Evolutionary conservation across 2,888 invertebrate genomes (phyloP).

Genomic region (Clostera curtula): DNA sequence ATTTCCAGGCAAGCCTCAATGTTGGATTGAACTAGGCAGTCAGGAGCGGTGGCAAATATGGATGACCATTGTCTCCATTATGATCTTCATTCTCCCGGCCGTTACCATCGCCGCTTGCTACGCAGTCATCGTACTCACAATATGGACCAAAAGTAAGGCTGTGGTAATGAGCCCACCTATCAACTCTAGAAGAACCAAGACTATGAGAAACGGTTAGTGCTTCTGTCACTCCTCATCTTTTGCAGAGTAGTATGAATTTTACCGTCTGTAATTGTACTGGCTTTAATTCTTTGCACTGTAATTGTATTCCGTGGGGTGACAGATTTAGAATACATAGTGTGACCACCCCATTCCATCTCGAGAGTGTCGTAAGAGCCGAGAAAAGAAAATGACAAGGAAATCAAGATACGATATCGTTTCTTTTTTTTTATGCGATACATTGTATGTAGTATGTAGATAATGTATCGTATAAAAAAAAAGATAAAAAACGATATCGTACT

Average conservation of each 20-base stretch:
- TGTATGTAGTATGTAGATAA: too few species aligned
- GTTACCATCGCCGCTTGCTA: conserved; percentile 93
- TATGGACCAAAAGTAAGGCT: conserved; percentile 89
- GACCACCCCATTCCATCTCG: too few species aligned
- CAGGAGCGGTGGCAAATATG: conserved; percentile 90
- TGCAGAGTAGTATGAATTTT: too few species aligned
- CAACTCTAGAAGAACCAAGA: conserved; percentile 58
- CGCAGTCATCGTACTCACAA: conserved; percentile 91
- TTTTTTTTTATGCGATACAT: too few species aligned
- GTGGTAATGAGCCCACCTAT: conserved; percentile 74
- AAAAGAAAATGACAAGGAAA: conserved; percentile 8
- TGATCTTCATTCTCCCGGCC: conserved; percentile 90
- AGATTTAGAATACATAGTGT: too few species aligned
- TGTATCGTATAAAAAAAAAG: too few species aligned
- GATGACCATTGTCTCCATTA: conserved; percentile 87
- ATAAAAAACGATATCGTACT: too few species aligned
- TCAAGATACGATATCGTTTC: too few species aligned
- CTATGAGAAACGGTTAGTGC: conserved; percentile 38
- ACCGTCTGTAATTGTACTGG: too few species aligned
- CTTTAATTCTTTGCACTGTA: too few species aligned
- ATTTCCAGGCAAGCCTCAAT: conserved; percentile 80
- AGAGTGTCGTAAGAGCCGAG: too few species aligned
- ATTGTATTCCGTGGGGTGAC: too few species aligned
- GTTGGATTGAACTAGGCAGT: conserved; percentile 90
- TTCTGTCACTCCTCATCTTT: conserved; percentile 5